Evolutionary conservation across 2,888 invertebrate genomes (phyloP), one percentile per base, ranked within the genome.

Genomic region (Agrochola circellaris): DNA sequence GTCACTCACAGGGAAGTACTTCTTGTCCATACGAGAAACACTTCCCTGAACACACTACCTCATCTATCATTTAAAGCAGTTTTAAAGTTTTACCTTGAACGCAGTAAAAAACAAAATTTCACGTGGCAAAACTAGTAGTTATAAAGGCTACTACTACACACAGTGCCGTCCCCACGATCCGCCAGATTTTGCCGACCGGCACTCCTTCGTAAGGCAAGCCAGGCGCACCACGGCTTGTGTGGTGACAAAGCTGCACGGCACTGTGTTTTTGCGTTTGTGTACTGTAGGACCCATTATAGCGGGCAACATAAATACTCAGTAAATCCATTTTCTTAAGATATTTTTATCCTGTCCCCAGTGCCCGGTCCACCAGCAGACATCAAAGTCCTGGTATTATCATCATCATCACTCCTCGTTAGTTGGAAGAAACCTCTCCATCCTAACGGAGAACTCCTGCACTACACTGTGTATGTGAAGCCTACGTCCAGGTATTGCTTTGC

Each of bases 341-440:
- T 26, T 26, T 58, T 58, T 26, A 7, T 26, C 58, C 23, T 38
- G 7, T 58, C 5, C 20, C 1, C 90, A 98, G 99, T 98, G 81
- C 99, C 99, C 5, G 98, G 98, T 67, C 97, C 98, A 48, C 99
- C 99, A 48, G 98, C 98, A 15, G 98, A 98, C 86, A 98, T 99
- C 86, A 99, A 99, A 95, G 98, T 98, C 0, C 96, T 98, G 56
- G 98, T 98, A 1, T 94, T 98, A 83, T 98, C 99, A 48, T 97
- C 98, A 38, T 98, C 98, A 89, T 98, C 98, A 70, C 97, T 99
- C 85, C 97, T 99, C 83, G 97, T 99, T 79, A 98, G 98, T 78
- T 99, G 99, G 99, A 97, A 98, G 91, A 97, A 97, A 74, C 99
- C 99, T 11, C 95, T 97, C 61, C 97, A 98, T 91, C 98, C 98